Percentiles rank a stretch among this genome's conserved stretches.
phyloP scores from a whole-genome alignment of 2,113 vertebrate species.

The Thymallus thymallus region DNA sequence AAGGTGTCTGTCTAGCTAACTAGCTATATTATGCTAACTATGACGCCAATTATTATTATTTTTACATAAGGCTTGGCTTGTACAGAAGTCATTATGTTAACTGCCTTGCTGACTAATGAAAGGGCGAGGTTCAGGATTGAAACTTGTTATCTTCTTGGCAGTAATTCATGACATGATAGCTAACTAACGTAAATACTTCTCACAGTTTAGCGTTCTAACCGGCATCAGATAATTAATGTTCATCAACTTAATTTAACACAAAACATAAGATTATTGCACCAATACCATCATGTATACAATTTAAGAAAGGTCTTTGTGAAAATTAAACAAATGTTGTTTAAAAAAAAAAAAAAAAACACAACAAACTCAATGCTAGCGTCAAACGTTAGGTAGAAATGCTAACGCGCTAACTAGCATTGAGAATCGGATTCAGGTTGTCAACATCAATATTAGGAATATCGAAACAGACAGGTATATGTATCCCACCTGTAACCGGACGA shows the following conservation, averaged over 20 bases:
- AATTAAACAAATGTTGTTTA: no score
- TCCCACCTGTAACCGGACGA: slow-evolving; percentile 60
- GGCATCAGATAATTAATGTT: slow-evolving; percentile 6
- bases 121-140: no score
- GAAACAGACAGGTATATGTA: background rate
- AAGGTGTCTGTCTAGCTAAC: no score
- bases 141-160: no score
- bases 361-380: background rate
- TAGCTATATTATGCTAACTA: rapidly evolving
- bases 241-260: background rate
- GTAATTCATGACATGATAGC: no score
- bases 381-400: background rate
- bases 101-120: no score
- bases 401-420: background rate
- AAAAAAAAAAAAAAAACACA: background rate
- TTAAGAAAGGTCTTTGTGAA: no score
- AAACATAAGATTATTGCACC: background rate
- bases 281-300: background rate
- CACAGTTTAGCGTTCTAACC: background rate
- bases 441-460: background rate
- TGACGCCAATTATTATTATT: no score
- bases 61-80: no score
- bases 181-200: slow-evolving; percentile 2
- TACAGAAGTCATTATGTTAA: no score
- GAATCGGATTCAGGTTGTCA: background rate